Evolutionary conservation across 2,113 vertebrate species (phyloP).

Genomic region (Vulpes vulpes): DNA sequence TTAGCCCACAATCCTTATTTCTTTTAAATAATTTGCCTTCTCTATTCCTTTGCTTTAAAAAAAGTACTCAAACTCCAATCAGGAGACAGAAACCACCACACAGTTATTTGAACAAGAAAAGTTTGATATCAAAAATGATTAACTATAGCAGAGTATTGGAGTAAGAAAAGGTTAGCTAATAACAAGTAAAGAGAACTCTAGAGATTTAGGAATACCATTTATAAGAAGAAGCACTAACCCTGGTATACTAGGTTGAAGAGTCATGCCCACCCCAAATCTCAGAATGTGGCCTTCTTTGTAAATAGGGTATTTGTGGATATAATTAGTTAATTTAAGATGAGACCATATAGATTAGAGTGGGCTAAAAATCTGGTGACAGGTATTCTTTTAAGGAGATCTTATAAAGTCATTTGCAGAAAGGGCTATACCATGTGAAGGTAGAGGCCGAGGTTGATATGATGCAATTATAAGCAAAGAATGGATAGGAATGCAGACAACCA

Average conservation of each 20-base stretch:
- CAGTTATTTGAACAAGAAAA: background rate
- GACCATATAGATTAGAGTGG: background rate
- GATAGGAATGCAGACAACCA: background rate
- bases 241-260: background rate
- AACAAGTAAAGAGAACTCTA: background rate
- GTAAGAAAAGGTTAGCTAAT: background rate
- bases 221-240: background rate
- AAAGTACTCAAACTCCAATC: background rate
- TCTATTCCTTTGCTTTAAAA: background rate
- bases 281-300: background rate
- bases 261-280: background rate
- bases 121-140: background rate
- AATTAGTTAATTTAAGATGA: background rate
- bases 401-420: background rate
- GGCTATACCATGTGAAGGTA: fast-evolving
- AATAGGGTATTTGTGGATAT: background rate
- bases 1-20: background rate
- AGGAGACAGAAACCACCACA: background rate
- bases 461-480: background rate
- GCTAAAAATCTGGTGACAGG: background rate
- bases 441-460: background rate
- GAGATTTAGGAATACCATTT: background rate
- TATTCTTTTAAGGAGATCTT: background rate
- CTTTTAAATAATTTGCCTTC: background rate
- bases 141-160: background rate